Base-by-base conservation (phyloP, 2,888 invertebrate genomes). In the Eledona agricola region DNA sequence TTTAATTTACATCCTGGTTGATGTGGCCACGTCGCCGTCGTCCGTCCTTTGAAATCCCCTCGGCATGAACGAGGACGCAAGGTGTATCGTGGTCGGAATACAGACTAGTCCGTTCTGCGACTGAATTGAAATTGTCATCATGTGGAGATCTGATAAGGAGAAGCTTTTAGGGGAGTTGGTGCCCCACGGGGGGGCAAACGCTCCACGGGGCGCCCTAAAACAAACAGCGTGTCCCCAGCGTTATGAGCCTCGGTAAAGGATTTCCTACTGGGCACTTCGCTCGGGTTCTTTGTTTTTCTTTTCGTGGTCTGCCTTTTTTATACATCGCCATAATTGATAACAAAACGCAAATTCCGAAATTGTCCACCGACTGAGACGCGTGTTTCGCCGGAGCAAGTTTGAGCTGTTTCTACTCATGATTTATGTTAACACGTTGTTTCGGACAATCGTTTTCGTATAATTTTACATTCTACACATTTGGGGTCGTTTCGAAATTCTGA, bases 91-190 rank as follows among this genome's bases (percentile, higher is more conserved):
- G 4, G 35, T 16, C 35, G 35, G 20, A 40, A 37, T 22, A 12
- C 17, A 31, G 15, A 29, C 32, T 29, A 20, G 49, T 62, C 55
- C 43, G 59, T 59, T 60, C 59, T 59, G 69, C 68, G 71, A 66
- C 70, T 64, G 69, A 70, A 72, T 72, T 69, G 72, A 69, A 75
- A 75, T 75, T 75, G 75, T 76, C 76, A 75, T 75, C 76, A 73
- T 73, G 76, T 72, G 66, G 75, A 73, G 75, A 76, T 76, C 76
- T 75, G 76, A 76, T 76, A 76, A 76, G 73, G 66, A 69, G 72
- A 66, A 69, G 73, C 73, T 72, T 72, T 72, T 72, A 71, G 71
- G 73, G 67, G 70, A 63, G 58, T 60, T 51, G 63, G 54, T 38
- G 63, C 60, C 59, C 70, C 54, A 62, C 65, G 63, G 71, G 71